Conservation (phyloP, 2,888 invertebrate genomes). For the Epicampocera succincta region DNA sequence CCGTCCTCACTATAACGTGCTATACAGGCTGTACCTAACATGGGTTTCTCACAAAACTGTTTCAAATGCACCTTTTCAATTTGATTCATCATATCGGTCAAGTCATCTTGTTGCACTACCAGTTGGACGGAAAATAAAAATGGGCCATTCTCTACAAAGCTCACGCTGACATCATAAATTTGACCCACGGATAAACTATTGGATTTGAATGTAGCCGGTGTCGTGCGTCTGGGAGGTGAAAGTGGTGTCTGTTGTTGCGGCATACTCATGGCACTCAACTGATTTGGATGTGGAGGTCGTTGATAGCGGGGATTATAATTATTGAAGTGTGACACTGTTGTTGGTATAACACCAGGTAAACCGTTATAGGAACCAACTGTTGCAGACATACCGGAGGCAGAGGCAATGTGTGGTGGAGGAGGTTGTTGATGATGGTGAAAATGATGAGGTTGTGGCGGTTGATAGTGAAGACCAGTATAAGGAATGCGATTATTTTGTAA, state of each 20-base stretch:
- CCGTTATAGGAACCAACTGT: constrained; percentile 53
- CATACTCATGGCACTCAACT: constrained; percentile 63
- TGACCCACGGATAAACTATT: constrained; percentile 83
- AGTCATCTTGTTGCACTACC: constrained; percentile 83
- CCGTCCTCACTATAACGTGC: constrained; percentile 87
- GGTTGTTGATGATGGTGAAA: constrained; percentile 42
- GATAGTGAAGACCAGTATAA: constrained; percentile 69
- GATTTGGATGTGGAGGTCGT: constrained; percentile 62
- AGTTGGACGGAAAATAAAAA: constrained; percentile 89
- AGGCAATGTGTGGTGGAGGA: constrained; percentile 23
- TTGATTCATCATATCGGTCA: constrained; percentile 87
- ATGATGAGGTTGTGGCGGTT: constrained; percentile 53
- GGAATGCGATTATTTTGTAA: constrained; percentile 73
- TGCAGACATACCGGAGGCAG: constrained; percentile 46
- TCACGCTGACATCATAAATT: constrained; percentile 87
- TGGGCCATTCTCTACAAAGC: constrained; percentile 91
- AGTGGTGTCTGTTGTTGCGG: constrained; percentile 62
- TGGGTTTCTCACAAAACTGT: constrained; percentile 86
- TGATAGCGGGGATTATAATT: constrained; percentile 70
- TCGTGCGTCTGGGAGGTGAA: constrained; percentile 61
- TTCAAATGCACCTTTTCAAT: constrained; percentile 86
- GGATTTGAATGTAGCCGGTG: constrained; percentile 78
- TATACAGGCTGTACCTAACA: constrained; percentile 89
- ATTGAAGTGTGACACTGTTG: constrained; percentile 62
- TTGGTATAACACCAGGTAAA: constrained; percentile 53